Evolutionary conservation across 2,113 vertebrate genomes (phyloP).

Genomic region (Ramphastos sulfuratus): DNA sequence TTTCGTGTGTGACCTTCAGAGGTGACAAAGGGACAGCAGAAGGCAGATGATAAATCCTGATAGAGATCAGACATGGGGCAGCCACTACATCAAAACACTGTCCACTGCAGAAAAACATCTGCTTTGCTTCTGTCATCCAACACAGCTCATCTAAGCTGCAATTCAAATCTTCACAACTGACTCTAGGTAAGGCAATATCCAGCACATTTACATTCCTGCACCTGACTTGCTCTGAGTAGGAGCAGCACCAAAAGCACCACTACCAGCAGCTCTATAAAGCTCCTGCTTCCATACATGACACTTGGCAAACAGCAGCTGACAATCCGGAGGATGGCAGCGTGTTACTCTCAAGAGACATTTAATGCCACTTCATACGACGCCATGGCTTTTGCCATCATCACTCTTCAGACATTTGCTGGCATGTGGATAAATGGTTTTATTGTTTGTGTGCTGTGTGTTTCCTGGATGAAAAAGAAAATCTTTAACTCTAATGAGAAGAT

Average conservation of each 20-base stretch:
- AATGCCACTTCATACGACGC: rapidly evolving
- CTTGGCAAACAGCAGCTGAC: not conserved
- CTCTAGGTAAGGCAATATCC: constrained; percentile 19
- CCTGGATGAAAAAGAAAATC: not conserved
- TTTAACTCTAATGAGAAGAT: constrained; percentile 38
- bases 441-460: not conserved
- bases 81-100: not conserved
- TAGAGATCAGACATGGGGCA: rapidly evolving
- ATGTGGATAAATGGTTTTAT: constrained; percentile 2
- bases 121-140: not conserved
- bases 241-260: not conserved
- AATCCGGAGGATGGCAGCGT: not conserved
- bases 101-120: not conserved
- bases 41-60: rapidly evolving
- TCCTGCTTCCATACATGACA: not conserved
- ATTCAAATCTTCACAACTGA: not conserved
- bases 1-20: rapidly evolving
- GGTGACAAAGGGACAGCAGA: rapidly evolving
- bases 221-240: not conserved
- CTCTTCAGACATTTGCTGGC: not conserved
- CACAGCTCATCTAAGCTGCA: not conserved
- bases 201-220: constrained; percentile 41
- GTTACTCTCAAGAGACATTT: not conserved
- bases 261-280: not conserved
- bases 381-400: rapidly evolving